Evolutionary conservation across 1,140 invertebrate genomes (phyloP), one percentile per base, ranked within the genome.

Genomic region (Eumaeus atala): DNA sequence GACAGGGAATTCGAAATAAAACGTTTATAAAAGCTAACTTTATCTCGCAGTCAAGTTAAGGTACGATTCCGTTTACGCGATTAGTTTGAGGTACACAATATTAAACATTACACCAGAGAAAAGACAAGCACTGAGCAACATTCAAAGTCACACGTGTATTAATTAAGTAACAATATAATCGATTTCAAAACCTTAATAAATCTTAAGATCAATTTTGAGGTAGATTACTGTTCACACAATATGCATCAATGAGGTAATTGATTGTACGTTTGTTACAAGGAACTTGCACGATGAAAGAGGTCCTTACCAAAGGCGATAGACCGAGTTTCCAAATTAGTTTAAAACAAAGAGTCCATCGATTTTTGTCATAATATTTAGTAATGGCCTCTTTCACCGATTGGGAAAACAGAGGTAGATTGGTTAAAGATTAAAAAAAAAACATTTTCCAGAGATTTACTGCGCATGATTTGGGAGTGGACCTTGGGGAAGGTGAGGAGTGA

Each of bases 401-500:
- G 64, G 74, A 67, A 66, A 72, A 59, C 68, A 74, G 78, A 84
- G 78, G 78, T 82, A 84, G 81, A 72, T 77, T 56, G 74, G 77
- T 80, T 81, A 44, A 65, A 74, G 67, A 73, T 59, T 42, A 34
- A 53, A 42, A 44, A 11, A 12, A 53, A 28, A 21, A 28, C 36
- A 18, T 12, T 35, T 9, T 36, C 48, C 48, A 50, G 21, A 50
- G 59, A 28, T 64, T 89, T 89, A 90, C 89, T 90, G 89, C 75
- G 89, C 88, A 72, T 90, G 90, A 74, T 90, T 90, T 70, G 88
- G 81, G 68, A 90, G 67, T 54, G 82, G 82, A 66, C 65, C 83
- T 66, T 84, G 87, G 74, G 89, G 90, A 63, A 92, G 92, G 73
- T 90, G 92, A 36, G 90, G 89, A 65, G 93, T 92, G 67, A 93